A percentile compares a stretch with the other conserved stretches of the same genome.
Evolutionary conservation across 2,113 vertebrate species (phyloP).

Genomic region (Puffinus mauretanicus): DNA sequence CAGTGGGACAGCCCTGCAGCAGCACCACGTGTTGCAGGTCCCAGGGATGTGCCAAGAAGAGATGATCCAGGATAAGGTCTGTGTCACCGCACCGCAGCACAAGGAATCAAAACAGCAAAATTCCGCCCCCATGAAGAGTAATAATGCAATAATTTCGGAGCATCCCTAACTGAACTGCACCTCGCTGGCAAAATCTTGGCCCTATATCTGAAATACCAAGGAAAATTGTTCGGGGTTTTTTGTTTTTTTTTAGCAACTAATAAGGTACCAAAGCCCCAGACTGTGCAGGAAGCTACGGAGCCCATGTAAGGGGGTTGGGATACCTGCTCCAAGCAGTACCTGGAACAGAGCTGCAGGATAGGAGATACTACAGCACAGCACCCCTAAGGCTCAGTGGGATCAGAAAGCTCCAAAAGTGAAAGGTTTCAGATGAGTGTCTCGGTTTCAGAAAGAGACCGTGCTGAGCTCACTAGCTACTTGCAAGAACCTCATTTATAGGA

Average conservation of each 20-base stretch:
- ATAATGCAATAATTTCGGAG: not conserved
- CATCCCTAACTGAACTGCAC: not conserved
- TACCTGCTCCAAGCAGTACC: not conserved
- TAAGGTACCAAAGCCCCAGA: not conserved
- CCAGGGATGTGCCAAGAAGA: not conserved
- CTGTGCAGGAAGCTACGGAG: not conserved
- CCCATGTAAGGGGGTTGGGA: not conserved
- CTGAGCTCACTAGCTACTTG: not conserved
- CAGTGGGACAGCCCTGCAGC: not conserved
- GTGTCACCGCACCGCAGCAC: not conserved
- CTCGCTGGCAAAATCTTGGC: not conserved
- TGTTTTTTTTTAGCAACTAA: not conserved
- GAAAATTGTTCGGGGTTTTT: accelerated
- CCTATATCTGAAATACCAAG: not conserved
- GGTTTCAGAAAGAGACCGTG: not conserved
- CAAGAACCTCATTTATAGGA: not conserved
- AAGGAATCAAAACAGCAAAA: not conserved
- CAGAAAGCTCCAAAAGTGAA: not conserved
- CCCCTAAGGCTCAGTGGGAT: not conserved
- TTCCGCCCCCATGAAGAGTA: not conserved
- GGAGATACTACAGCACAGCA: not conserved
- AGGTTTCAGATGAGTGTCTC: not conserved
- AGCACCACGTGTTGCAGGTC: accelerated
- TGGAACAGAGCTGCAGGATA: not conserved
- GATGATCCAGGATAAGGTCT: not conserved